These are phyloP conservation scores for Schizopygopsis malacanthus DNA, from an alignment of 2,797 vertebrate species.

Conservation along the genomic window DNA sequence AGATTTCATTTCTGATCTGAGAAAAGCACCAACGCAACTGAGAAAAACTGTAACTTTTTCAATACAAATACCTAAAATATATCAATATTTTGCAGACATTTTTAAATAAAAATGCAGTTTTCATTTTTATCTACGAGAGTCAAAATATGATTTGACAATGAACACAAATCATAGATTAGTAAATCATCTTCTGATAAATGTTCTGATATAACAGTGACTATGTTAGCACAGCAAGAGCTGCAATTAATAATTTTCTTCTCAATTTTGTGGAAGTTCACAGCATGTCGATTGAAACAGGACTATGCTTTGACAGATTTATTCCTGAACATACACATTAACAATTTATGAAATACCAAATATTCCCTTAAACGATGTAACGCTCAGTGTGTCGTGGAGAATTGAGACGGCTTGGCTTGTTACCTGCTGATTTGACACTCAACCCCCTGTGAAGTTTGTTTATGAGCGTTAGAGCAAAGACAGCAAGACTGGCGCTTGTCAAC, in stretches of 20 bases:
- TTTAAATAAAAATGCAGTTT: neutral
- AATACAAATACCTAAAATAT: no score
- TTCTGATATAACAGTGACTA: neutral
- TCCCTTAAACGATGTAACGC: neutral
- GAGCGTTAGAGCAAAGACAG: conserved; percentile 21
- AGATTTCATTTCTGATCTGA: no score
- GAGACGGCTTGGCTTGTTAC: conserved; percentile 39
- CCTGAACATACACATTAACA: neutral
- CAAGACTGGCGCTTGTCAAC: conserved; percentile 31
- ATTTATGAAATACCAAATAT: conserved; percentile 24
- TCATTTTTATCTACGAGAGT: neutral
- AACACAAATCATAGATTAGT: neutral
- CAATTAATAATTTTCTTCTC: conserved; percentile 6
- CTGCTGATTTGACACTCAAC: conserved; percentile 42
- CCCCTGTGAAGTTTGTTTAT: conserved; percentile 43
- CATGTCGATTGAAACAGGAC: neutral
- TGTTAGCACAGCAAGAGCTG: conserved; percentile 11
- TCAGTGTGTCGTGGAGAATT: neutral
- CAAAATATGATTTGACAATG: neutral
- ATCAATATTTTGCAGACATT: neutral
- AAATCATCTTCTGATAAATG: neutral
- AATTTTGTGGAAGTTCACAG: neutral
- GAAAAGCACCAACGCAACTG: no score
- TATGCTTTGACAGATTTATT: neutral
- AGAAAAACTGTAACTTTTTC: no score